phyloP scores from a whole-genome alignment of 2,113 vertebrate species.

The Megaceryle torquata region DNA sequence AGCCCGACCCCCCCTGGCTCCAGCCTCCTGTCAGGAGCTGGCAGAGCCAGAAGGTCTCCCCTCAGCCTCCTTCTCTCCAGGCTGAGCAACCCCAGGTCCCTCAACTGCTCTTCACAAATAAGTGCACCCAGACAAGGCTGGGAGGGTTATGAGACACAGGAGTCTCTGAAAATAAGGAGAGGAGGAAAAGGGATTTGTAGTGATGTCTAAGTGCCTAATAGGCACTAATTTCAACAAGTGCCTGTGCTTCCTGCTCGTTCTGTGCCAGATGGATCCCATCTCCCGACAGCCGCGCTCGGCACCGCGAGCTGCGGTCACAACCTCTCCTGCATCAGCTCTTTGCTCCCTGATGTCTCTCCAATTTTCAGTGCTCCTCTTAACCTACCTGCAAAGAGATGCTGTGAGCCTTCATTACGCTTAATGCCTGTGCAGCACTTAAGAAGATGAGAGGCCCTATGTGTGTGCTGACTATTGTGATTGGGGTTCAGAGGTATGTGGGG shows the following conservation, averaged over 20 bases:
- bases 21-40: too few species aligned
- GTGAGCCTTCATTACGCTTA: slow-evolving; percentile 13
- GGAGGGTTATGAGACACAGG: background rate
- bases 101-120: too few species aligned
- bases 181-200: background rate
- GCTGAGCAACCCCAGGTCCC: too few species aligned
- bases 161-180: background rate
- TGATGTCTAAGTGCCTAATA: background rate
- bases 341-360: background rate
- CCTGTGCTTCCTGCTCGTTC: background rate
- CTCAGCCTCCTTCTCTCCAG: too few species aligned
- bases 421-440: background rate
- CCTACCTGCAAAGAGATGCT: background rate
- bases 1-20: background rate
- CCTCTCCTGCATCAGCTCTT: background rate
- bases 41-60: too few species aligned
- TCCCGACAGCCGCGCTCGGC: rapidly evolving
- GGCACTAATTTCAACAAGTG: rapidly evolving
- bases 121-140: background rate
- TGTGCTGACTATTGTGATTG: background rate
- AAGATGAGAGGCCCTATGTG: background rate
- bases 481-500: background rate
- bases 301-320: background rate
- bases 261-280: background rate
- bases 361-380: background rate